These are phyloP conservation scores for Cryptotis parvus DNA, from an alignment of 2,113 vertebrate species.

Conservation along the genomic window DNA sequence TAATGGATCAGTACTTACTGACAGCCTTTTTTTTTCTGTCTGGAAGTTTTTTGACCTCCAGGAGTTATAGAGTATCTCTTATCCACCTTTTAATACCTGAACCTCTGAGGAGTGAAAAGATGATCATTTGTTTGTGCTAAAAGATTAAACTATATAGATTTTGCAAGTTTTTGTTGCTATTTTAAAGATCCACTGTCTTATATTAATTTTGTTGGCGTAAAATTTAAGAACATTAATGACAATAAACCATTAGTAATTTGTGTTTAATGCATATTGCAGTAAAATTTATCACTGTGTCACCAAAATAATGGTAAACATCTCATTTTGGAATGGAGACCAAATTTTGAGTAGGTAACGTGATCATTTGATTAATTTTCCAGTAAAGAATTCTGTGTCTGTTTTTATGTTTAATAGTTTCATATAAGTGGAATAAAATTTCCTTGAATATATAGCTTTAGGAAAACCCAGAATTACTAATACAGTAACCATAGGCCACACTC, in stretches of 20 bases:
- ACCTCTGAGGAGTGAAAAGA: background rate
- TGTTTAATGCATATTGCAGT: background rate
- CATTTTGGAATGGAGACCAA: background rate
- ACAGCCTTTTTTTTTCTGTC: conserved; percentile 7
- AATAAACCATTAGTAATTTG: background rate
- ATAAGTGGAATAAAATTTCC: background rate
- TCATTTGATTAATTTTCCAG: conserved; percentile 15
- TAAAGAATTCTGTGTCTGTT: background rate
- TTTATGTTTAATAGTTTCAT: background rate
- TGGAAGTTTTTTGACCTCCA: conserved; percentile 55
- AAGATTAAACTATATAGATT: background rate
- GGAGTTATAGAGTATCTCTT: background rate
- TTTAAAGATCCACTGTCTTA: background rate
- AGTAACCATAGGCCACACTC: background rate
- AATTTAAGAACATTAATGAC: background rate
- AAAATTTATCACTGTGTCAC: background rate
- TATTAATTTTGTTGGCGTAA: conserved; percentile 24
- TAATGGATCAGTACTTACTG: conserved; percentile 56
- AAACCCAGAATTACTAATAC: background rate
- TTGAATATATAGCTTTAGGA: background rate
- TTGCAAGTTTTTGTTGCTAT: background rate
- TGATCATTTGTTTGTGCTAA: background rate
- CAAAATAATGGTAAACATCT: background rate
- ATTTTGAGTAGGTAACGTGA: background rate
- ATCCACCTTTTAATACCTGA: conserved; percentile 10